These are phyloP conservation scores for Chionoecetes opilio DNA, from an alignment of 1,140 invertebrate species.

Conservation along the genomic window DNA sequence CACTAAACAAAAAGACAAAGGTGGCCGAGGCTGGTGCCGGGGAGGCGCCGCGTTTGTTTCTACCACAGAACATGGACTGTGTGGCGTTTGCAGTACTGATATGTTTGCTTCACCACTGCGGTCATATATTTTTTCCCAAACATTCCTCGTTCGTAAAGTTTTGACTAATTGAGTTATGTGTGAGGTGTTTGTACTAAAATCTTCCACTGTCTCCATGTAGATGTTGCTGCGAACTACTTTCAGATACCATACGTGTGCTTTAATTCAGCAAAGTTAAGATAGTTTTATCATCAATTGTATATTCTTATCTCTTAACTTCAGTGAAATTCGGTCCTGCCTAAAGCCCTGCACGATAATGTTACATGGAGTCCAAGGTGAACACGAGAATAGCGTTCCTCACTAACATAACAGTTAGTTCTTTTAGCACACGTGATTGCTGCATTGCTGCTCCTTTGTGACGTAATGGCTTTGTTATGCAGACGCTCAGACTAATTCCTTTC, in stretches of 20 bases:
- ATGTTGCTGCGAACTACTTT: too few relatives aligned
- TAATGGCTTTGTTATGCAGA: conserved; percentile 17
- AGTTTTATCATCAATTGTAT: too few relatives aligned
- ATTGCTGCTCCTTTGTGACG: not conserved
- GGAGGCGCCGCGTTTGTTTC: not conserved
- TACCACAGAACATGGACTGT: not conserved
- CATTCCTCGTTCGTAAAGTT: not conserved
- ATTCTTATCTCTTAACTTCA: too few relatives aligned
- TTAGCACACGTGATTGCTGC: not conserved
- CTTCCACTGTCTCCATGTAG: too few relatives aligned
- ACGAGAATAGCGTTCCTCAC: not conserved
- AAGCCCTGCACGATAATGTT: too few relatives aligned
- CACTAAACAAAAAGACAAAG: not conserved
- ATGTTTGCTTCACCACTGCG: not conserved
- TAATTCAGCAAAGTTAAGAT: too few relatives aligned
- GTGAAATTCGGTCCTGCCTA: too few relatives aligned
- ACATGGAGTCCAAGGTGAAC: not conserved
- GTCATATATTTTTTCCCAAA: not conserved
- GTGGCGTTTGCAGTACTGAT: not conserved
- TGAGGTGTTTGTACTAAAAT: too few relatives aligned
- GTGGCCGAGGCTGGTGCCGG: not conserved
- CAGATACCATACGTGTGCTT: too few relatives aligned
- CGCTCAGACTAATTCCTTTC: not conserved
- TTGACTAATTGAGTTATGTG: too few relatives aligned
- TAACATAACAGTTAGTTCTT: not conserved